Conservation (phyloP, 1,140 invertebrate species). For the Bombus sylvicola region DNA sequence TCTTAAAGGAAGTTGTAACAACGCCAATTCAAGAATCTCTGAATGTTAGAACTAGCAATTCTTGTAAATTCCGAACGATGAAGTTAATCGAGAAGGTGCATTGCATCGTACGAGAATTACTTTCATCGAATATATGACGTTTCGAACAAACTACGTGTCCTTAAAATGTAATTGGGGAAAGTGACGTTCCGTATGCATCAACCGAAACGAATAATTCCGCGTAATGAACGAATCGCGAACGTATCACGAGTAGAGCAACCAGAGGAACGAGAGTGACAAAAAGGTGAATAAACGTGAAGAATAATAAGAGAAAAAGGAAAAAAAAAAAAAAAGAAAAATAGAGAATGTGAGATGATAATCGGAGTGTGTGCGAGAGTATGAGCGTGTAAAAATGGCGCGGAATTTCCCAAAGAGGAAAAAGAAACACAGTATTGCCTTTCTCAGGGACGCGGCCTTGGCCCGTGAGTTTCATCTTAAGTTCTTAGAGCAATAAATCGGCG, state of each 20-base stretch:
- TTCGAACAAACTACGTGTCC: neutral
- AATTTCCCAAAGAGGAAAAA: constrained; percentile 46
- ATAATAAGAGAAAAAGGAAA: neutral
- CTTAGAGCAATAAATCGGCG: constrained; percentile 80
- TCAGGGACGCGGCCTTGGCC: constrained; percentile 69
- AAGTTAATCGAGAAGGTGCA: too few relatives aligned
- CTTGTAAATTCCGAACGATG: too few relatives aligned
- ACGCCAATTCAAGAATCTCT: too few relatives aligned
- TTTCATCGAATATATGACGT: too few relatives aligned
- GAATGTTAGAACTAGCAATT: too few relatives aligned
- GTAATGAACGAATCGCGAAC: constrained; percentile 6
- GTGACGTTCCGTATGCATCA: neutral
- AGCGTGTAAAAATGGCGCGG: constrained; percentile 49
- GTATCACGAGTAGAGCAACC: neutral
- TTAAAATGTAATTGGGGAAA: neutral
- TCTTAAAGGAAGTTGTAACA: too few relatives aligned
- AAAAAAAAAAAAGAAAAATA: neutral
- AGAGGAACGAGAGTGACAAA: neutral
- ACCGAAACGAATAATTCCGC: neutral
- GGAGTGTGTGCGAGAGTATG: neutral
- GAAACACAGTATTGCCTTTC: constrained; percentile 81
- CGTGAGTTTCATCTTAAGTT: constrained; percentile 76
- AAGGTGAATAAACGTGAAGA: neutral
- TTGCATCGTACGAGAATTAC: too few relatives aligned
- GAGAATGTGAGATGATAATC: neutral